Conservation (phyloP, 2,113 vertebrate genomes). For the Taurulus bubalis region DNA sequence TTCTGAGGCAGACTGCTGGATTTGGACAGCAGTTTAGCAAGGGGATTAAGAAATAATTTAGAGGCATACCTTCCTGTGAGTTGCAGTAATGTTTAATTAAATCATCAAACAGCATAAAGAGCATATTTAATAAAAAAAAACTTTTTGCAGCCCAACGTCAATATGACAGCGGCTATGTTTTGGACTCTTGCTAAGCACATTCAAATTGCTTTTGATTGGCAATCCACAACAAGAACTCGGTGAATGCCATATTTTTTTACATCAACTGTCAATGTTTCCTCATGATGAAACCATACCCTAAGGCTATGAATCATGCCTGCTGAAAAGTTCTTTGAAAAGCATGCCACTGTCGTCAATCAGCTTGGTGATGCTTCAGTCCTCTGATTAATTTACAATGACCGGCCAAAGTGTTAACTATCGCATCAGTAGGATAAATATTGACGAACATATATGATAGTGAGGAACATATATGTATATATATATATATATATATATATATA, state of each 20-base stretch:
- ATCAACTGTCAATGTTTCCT: conserved; percentile 65
- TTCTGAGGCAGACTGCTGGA: neutral
- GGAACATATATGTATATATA: too few species aligned
- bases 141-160: conserved; percentile 13
- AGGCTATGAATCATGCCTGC: conserved; percentile 57
- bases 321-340: conserved; percentile 58
- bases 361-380: conserved; percentile 48
- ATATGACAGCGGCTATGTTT: conserved; percentile 53
- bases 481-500: too few species aligned
- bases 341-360: conserved; percentile 24
- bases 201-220: conserved; percentile 55
- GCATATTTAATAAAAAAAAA: conserved; percentile 19
- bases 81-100: conserved; percentile 34
- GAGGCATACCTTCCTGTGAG: neutral
- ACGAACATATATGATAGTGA: neutral
- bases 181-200: conserved; percentile 54
- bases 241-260: conserved; percentile 54
- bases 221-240: conserved; percentile 41
- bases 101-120: conserved; percentile 9
- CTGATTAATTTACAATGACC: conserved; percentile 44
- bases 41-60: conserved; percentile 26
- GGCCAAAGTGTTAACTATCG: conserved; percentile 20
- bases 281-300: conserved; percentile 52
- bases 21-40: conserved; percentile 19
- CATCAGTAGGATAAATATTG: conserved; percentile 3